Conservation (phyloP, 2,113 vertebrate genomes). For the Corvus hawaiiensis region DNA sequence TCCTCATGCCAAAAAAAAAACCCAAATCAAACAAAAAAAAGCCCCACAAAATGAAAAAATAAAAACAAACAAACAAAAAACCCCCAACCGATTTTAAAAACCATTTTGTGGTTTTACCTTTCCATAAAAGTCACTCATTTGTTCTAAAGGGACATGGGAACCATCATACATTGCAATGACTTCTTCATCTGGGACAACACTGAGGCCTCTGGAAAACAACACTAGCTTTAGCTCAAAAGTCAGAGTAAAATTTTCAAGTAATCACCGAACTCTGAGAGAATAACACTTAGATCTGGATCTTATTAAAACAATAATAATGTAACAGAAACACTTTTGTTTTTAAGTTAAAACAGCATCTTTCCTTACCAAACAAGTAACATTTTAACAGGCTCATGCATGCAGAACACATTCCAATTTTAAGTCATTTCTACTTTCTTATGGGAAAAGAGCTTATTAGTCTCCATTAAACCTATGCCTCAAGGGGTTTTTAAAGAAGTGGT, state of each 20-base stretch:
- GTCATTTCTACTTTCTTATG: background rate
- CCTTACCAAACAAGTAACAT: background rate
- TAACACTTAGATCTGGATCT: background rate
- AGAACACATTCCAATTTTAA: constrained; percentile 10
- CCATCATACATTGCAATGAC: constrained; percentile 98
- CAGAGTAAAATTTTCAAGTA: background rate
- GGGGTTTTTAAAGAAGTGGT: background rate
- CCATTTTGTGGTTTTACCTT: constrained; percentile 76
- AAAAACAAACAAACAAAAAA: background rate
- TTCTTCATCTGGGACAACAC: constrained; percentile 90
- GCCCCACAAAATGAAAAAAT: background rate
- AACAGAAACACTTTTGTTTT: background rate
- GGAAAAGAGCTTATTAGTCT: background rate
- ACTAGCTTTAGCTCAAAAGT: background rate
- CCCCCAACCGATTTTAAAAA: background rate
- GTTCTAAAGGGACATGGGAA: constrained; percentile 90
- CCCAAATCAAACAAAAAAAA: too few species aligned
- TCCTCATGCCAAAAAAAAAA: background rate
- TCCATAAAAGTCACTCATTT: constrained; percentile 98
- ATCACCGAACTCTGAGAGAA: background rate
- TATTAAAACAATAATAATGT: background rate
- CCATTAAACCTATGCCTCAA: background rate
- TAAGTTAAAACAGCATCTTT: background rate
- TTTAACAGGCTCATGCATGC: background rate
- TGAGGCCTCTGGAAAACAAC: constrained; percentile 83